Evolutionary conservation across 2,797 vertebrate species (phyloP), one percentile per base, ranked within the genome.

Genomic region (Siniperca obscura): DNA sequence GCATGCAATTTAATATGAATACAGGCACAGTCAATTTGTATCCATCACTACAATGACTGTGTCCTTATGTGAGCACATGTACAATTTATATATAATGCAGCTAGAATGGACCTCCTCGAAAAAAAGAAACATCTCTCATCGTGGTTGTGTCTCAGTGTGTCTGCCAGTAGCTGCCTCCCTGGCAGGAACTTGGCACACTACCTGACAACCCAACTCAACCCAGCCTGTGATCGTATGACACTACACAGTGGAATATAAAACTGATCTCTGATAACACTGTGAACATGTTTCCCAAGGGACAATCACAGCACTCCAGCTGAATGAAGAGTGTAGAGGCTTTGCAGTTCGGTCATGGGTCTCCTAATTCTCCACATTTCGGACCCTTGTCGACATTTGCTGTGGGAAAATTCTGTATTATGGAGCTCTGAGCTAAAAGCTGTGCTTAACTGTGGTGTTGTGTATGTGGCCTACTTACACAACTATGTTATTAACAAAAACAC

Each of bases 31-130:
- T 55, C 66, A 36, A 56, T 82, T 69, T 70, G 65, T 59, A 74
- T 70, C n/a, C 30, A 79, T 81, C 72, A 85, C 34, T 60, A 59
- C 59, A 69, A 74, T 79, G 50, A 55, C 38, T 48, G n/a, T 56
- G 55, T 72, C 36, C 38, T 62, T 16, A 17, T 60, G 22, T 40
- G 38, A 61, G 71, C n/a, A 42, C 22, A 30, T 82, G 42, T 64
- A 19, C 7, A 38, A 7, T 56, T 21, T 36, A 70, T 69, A 66
- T 52, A 50, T 60, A 65, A 70, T 70, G 36, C 61, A 48, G 17
- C 30, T 22, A 22, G 66, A 70, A 67, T 17, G 17, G 13, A 55
- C 46, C 38, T 42, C 42, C 53, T 56, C 27, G 53, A 53, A 80
- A 57, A 57, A 74, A 74, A 44, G 34, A 38, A 74, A 62, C 21